Conservation (phyloP, 2,113 vertebrate genomes). For the Macroglossus sobrinus region DNA sequence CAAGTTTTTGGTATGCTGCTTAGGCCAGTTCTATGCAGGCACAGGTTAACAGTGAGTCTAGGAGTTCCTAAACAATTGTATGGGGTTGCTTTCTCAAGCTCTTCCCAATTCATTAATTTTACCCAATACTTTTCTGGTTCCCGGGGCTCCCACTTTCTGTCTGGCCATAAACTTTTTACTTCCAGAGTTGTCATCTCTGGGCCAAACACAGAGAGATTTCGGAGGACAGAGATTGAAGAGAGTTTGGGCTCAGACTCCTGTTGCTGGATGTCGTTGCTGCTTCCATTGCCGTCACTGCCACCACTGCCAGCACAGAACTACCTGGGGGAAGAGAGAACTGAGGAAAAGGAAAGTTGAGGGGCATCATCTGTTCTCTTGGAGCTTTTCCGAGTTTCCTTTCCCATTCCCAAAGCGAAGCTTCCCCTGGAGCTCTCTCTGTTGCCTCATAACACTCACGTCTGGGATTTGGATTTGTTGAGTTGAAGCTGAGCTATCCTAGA, state of each 20-base stretch:
- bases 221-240: not conserved
- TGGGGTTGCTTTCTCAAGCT: not conserved
- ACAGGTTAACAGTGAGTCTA: not conserved
- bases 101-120: not conserved
- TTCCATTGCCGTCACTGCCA: not conserved
- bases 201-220: too few species aligned
- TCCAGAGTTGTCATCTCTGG: not conserved
- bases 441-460: rapidly evolving
- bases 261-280: not conserved
- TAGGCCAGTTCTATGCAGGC: not conserved
- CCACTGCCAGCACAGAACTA: too few species aligned
- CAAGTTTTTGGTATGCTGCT: not conserved
- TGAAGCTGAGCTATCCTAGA: not conserved
- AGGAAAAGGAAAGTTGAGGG: not conserved
- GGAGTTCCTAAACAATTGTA: too few species aligned
- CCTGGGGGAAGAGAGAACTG: not conserved
- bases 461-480: not conserved
- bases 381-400: not conserved
- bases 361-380: not conserved
- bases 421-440: not conserved
- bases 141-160: not conserved
- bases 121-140: not conserved
- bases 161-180: not conserved
- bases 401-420: not conserved
- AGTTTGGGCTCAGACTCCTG: not conserved